These are phyloP conservation scores for Exephanes ischioxanthus DNA, from an alignment of 2,888 invertebrate genomes.

Conservation along the genomic window DNA sequence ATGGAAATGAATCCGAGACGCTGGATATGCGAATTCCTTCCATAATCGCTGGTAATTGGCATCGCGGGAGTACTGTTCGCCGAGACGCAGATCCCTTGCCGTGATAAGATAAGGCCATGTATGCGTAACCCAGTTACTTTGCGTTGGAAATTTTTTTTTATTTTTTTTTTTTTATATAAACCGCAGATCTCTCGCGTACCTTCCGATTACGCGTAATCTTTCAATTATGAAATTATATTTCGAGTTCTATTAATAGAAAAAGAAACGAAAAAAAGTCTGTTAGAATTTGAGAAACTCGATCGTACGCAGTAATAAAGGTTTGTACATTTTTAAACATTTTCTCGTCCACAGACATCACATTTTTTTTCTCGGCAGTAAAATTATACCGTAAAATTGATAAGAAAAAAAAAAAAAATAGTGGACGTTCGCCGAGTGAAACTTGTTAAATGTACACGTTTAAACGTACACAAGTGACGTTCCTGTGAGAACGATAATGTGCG, in stretches of 20 bases:
- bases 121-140: constrained; percentile 50
- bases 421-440: no score
- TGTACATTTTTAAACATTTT: no score
- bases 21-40: constrained; percentile 7
- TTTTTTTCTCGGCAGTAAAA: no score
- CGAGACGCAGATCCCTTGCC: constrained; percentile 7
- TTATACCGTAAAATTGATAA: no score
- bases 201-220: neutral
- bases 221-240: constrained; percentile 10
- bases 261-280: neutral
- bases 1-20: neutral
- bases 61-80: neutral
- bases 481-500: neutral
- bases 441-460: neutral
- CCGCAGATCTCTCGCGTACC: neutral
- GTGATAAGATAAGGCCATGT: constrained; percentile 56
- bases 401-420: no score
- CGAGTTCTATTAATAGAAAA: neutral
- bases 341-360: no score
- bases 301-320: no score
- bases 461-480: neutral
- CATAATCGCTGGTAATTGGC: constrained; percentile 31
- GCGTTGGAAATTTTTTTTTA: constrained; percentile 6
- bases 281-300: no score
- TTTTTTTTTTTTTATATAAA: constrained; percentile 9